Evolutionary conservation across 2,888 invertebrate genomes (phyloP).

Genomic region (Gasteruption jaculator): DNA sequence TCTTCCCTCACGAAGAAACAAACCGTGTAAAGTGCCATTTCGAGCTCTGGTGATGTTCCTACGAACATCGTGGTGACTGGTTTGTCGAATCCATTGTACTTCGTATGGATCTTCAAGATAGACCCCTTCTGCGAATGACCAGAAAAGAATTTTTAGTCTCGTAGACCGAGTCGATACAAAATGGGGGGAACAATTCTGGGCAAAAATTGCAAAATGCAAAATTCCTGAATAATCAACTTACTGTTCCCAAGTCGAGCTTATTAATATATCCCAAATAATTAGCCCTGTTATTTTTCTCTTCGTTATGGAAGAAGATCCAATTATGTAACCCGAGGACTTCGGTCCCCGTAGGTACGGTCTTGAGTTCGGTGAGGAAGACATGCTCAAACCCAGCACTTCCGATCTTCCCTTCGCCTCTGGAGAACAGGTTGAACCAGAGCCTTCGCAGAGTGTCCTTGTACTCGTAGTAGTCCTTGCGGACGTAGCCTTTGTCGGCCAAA

Average conservation of each 20-base stretch:
- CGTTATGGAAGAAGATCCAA: slow-evolving; percentile 80
- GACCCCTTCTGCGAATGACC: slow-evolving; percentile 77
- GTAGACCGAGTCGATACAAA: no score
- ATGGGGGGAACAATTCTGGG: not conserved
- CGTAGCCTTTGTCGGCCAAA: slow-evolving; percentile 50
- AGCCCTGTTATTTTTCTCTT: slow-evolving; percentile 66
- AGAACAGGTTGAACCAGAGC: slow-evolving; percentile 79
- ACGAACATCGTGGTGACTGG: slow-evolving; percentile 76
- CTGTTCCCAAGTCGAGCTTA: slow-evolving; percentile 66
- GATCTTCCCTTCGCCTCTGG: slow-evolving; percentile 69
- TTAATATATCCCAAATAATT: slow-evolving; percentile 80
- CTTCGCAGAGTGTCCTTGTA: slow-evolving; percentile 70
- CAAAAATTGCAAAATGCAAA: not conserved
- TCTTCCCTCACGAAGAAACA: slow-evolving; percentile 78
- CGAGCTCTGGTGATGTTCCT: slow-evolving; percentile 87
- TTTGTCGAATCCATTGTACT: slow-evolving; percentile 67
- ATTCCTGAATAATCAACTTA: slow-evolving; percentile 51
- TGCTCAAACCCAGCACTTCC: slow-evolving; percentile 93
- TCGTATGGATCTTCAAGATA: slow-evolving; percentile 69
- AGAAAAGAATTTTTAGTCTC: no score
- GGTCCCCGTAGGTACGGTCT: slow-evolving; percentile 60
- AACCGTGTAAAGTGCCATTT: slow-evolving; percentile 83
- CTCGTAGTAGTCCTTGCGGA: slow-evolving; percentile 51
- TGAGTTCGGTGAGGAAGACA: slow-evolving; percentile 83
- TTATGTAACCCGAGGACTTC: slow-evolving; percentile 83